Evolutionary conservation across 2,888 invertebrate genomes (phyloP).

Genomic region (Acleris cristana): DNA sequence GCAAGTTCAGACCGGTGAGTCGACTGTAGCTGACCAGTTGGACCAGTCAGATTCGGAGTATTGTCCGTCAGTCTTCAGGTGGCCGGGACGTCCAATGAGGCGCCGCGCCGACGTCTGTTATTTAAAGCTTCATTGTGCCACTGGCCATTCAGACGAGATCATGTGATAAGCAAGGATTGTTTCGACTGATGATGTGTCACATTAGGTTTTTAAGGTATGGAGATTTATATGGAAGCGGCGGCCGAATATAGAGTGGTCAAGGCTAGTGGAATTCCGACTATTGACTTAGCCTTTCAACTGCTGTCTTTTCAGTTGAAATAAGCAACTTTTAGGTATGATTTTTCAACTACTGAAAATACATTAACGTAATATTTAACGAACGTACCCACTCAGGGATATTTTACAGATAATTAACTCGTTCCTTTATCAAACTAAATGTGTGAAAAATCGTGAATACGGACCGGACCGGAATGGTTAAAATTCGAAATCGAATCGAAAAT

Average conservation of each 20-base stretch:
- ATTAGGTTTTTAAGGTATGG: conserved; percentile 47
- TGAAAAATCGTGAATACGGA: no score
- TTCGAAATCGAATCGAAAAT: no score
- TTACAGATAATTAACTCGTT: no score
- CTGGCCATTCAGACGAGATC: conserved; percentile 67
- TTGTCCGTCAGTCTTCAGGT: conserved; percentile 76
- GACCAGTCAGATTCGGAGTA: conserved; percentile 55
- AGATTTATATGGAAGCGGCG: conserved; percentile 16
- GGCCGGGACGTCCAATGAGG: conserved; percentile 68
- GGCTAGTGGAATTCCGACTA: neutral
- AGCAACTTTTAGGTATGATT: no score
- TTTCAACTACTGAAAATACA: no score
- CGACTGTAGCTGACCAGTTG: conserved; percentile 68
- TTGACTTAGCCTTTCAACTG: no score
- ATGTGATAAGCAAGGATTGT: conserved; percentile 71
- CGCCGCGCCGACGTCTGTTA: conserved; percentile 77
- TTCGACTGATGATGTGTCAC: conserved; percentile 76
- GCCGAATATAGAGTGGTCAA: neutral
- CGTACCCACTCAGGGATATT: no score
- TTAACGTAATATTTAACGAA: no score
- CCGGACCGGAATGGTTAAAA: no score
- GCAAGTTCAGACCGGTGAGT: conserved; percentile 50
- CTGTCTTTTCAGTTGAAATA: no score
- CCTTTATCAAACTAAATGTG: no score
- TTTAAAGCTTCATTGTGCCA: conserved; percentile 81